Base-by-base conservation (phyloP, 2,113 vertebrate genomes). In the Eolophus roseicapilla region DNA sequence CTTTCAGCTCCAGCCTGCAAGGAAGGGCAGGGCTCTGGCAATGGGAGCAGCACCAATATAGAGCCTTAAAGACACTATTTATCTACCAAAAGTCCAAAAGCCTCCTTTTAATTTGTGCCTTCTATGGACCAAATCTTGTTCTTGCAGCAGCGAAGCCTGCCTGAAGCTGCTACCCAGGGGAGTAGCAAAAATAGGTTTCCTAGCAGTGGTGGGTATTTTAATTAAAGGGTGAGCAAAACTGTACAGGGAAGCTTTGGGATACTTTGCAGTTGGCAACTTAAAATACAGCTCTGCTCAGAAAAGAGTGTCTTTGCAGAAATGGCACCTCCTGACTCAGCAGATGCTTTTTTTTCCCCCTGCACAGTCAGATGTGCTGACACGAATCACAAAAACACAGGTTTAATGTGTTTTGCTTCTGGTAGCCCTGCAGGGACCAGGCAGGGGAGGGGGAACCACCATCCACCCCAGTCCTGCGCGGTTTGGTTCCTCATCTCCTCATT, bases 321-420 rank as follows among this genome's bases (percentile, higher is more conserved):
- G 86, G 92, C 83, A 95, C 77, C 65, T 92, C 92, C 95, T 95
- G 93, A 95, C 88, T 97, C 95, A 96, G 95, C 93, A 95, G 88
- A 81, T 82, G 62, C 5, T 28, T 75, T 27, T 5, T 41, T 71
- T 46, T 53, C 53, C 73, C 85, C 83, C 53, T 69, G 64, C 88
- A 76, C 33, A 81, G 74, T 88, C 87, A 91, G 82, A 93, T 90
- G 88, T 94, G 93, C 95, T 96, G 94, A 95, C 6, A 1, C 31
- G 2, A 77, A 74, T 67, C 81, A 62, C 59, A 80, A 70, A 79
- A 63, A 70, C 43, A 19, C 92, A 77, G 82, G 76, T 95, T 93
- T 71, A 90, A 92, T 68, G 64, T 17, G 62, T 68, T 93, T 83
- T 81, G 85, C 80, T 90, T 53, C 90, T 93, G 80, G 74, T n/a